Evolutionary conservation across 2,797 vertebrate species (phyloP).

Genomic region (Manis javanica): DNA sequence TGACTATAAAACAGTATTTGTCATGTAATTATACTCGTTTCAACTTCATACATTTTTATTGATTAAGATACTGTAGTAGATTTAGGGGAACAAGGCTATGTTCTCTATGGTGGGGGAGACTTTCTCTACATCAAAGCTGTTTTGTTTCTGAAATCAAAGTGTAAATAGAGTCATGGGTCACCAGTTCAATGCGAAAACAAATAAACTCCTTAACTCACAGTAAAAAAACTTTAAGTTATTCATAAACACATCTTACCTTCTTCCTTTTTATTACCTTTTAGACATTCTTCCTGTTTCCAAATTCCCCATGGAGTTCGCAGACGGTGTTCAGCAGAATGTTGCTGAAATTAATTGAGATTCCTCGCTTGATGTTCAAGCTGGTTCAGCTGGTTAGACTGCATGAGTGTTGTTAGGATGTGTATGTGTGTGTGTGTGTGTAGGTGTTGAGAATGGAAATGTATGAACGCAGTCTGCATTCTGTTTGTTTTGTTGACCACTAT

Average conservation of each 20-base stretch:
- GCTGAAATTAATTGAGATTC: not conserved
- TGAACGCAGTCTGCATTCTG: not conserved
- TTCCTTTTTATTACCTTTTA: not conserved
- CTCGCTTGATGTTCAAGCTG: not conserved
- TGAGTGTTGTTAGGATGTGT: not conserved
- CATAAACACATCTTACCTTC: not conserved
- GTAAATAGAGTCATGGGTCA: not conserved
- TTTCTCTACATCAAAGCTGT: not conserved
- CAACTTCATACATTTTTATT: not conserved
- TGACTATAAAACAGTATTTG: not conserved
- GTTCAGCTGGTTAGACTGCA: not conserved
- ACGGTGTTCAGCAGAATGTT: not conserved
- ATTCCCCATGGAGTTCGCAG: not conserved
- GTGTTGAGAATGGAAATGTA: not conserved
- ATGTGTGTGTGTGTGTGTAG: not conserved
- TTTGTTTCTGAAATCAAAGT: not conserved
- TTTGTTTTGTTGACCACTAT: not conserved
- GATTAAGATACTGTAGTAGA: not conserved
- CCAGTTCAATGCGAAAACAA: not conserved
- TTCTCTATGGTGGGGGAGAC: not conserved
- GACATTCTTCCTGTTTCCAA: not conserved
- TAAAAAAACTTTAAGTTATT: not conserved
- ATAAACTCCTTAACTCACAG: not conserved
- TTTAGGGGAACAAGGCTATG: not conserved
- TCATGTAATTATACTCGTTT: not conserved